Evolutionary conservation across 2,113 vertebrate genomes (phyloP), one percentile per base, ranked within the genome.

Genomic region (Polyodon spathula): DNA sequence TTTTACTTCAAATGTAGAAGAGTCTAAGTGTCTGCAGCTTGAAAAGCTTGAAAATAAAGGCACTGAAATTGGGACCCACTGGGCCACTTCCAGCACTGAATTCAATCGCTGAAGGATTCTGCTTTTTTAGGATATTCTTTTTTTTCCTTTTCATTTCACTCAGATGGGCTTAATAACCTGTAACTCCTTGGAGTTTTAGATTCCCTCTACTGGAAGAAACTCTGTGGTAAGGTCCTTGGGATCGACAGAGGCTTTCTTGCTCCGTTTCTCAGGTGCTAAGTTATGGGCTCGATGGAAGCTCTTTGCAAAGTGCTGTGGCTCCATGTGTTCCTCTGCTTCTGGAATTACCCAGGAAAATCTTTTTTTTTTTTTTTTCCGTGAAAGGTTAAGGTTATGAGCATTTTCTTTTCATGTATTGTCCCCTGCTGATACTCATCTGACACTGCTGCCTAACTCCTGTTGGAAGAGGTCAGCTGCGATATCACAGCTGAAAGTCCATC

Each of bases 71-170:
- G 12, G 14, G 11, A 41, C 16, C 37, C 37, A 16, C 12, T 48
- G 58, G n/a, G 1, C 44, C 64, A 37, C 15, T 16, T 40, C 48
- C 64, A 44, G 6, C 11, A n/a, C 39, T 59, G 39, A 58, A 54
- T 58, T 43, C 10, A 62, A 48, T 56, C 44, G 53, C 61, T 56
- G 56, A 50, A 66, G n/a, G 57, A 44, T 61, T 58, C 59, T 56
- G 12, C 40, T 50, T 43, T 41, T 57, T 62, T 58, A 55, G 58
- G 54, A 39, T 9, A 48, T 14, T 9, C 50, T 50, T 51, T 46
- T 40, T 11, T 11, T 15, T 14, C 58, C 51, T 61, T 60, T 60
- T 55, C 64, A 42, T 50, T 48, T 54, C 39, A 61, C 54, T 43
- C 53, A 6, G 54, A 46, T 57, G 10, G 37, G 53, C 27, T 48